Base-by-base conservation (phyloP, 2,113 vertebrate species). In the Ursus arctos region DNA sequence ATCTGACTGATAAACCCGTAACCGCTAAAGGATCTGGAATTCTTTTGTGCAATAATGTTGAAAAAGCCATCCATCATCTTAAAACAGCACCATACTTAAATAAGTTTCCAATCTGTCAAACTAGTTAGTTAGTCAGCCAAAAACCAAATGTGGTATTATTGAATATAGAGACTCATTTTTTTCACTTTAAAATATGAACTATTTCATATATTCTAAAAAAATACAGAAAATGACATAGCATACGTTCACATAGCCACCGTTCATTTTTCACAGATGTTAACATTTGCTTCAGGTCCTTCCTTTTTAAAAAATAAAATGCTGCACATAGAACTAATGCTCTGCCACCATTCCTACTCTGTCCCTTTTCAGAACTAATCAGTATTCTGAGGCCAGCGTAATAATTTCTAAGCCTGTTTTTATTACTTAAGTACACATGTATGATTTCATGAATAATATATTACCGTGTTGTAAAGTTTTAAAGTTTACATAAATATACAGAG, bases 101-200 rank as follows among this genome's bases (percentile, higher is more conserved):
- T 93, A 86, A 72, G 76, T 93, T 96, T 95, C 61, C 51, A 77
- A 85, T 28, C 59, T 80, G 61, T 91, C 86, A 93, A 53, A 82
- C 57, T 61, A 93, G 28, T 74, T 67, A 89, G 84, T 84, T 93
- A 31, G 72, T 74, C 67, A 77, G 74, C 31, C 81, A 33, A 87
- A 93, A 86, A 10, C 2, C 74, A 87, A 95, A 84, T 67, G 26
- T 53, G 47, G 26, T 80, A 91, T 86, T 90, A 96, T 0, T 87
- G 65, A 93, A 49, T 80, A 96, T 0, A 88, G 49, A 81, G 13
- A 81, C 84, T 85, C 21, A 67, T 74, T 59, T 85, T 82, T 71
- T 95, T 72, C 40, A 95, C 43, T 93, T 93, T 61, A 86, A 94
- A 89, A 84, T 72, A 82, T 53, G 13, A 86, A 86, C 57, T 93